Conservation (phyloP, 1,140 invertebrate species). For the Probaryconus sp. region DNA sequence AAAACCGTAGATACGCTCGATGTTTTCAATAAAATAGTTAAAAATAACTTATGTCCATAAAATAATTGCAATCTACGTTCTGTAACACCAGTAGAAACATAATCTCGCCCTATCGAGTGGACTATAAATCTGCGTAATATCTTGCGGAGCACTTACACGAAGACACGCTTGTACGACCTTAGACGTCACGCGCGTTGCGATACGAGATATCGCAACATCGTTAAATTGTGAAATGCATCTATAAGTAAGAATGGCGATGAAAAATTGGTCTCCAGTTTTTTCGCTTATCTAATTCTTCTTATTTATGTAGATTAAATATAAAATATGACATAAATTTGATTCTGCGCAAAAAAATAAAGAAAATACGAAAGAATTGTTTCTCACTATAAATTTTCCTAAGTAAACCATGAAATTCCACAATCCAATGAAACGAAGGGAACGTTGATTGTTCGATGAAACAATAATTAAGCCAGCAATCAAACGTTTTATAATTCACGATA, state of each 20-base stretch:
- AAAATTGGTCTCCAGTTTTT: conserved; percentile 38
- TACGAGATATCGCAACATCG: conserved; percentile 57
- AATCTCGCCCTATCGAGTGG: conserved; percentile 54
- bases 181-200: conserved; percentile 38
- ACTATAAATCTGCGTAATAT: conserved; percentile 63
- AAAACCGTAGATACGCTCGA: conserved; percentile 25
- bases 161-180: conserved; percentile 48
- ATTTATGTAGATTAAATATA: conserved; percentile 48
- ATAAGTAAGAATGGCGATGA: conserved; percentile 20
- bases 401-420: too few species aligned
- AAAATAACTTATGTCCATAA: conserved; percentile 29
- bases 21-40: conserved; percentile 21
- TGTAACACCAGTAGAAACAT: conserved; percentile 62
- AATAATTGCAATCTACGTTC: conserved; percentile 42
- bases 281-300: conserved; percentile 15
- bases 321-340: too few species aligned
- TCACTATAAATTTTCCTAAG: too few species aligned
- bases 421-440: background rate
- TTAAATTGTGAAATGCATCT: conserved; percentile 48
- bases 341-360: too few species aligned
- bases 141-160: conserved; percentile 46
- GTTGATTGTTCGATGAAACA: conserved; percentile 13
- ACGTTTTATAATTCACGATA: conserved; percentile 14
- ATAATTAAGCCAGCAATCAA: conserved; percentile 27
- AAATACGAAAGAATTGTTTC: too few species aligned